Percentiles rank a stretch among this genome's conserved stretches.
These are phyloP conservation scores for Macaria notata DNA, from an alignment of 2,888 invertebrate genomes.

Conservation along the genomic window DNA sequence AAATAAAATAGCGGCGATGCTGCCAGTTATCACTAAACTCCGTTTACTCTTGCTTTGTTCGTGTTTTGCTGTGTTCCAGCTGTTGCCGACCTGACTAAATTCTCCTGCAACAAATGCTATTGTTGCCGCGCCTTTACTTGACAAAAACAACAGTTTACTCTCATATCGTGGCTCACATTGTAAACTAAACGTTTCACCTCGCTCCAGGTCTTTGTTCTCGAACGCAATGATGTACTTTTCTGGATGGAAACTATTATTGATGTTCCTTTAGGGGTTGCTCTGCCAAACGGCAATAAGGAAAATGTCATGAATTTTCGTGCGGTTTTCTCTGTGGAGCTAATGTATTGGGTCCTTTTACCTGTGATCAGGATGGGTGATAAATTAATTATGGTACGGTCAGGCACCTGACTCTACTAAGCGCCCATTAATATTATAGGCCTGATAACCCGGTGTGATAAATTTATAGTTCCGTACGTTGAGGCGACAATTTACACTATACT, in stretches of 20 bases:
- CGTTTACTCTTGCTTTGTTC: slow-evolving; percentile 32
- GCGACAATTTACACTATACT: slow-evolving; percentile 10
- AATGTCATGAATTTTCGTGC: slow-evolving; percentile 24
- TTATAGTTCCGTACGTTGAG: slow-evolving; percentile 13
- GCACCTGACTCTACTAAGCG: slow-evolving; percentile 17
- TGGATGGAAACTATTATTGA: slow-evolving; percentile 39
- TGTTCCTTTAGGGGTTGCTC: slow-evolving; percentile 38
- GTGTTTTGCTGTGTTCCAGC: slow-evolving; percentile 33
- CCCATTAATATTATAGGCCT: slow-evolving; percentile 20
- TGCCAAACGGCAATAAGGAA: slow-evolving; percentile 38
- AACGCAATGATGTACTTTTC: slow-evolving; percentile 33
- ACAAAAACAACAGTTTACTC: slow-evolving; percentile 49
- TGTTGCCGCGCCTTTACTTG: slow-evolving; percentile 40
- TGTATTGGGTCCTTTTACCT: slow-evolving; percentile 29
- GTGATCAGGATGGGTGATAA: slow-evolving; percentile 22
- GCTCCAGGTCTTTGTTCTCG: slow-evolving; percentile 41
- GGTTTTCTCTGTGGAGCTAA: slow-evolving; percentile 25
- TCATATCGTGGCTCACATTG: slow-evolving; percentile 46
- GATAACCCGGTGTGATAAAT: slow-evolving; percentile 17
- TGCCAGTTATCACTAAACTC: slow-evolving; percentile 32
- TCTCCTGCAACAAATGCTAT: slow-evolving; percentile 41
- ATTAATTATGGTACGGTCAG: slow-evolving; percentile 21
- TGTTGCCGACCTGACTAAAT: slow-evolving; percentile 44
- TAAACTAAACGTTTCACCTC: slow-evolving; percentile 45
- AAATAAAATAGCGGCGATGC: slow-evolving; percentile 24